phyloP scores from a whole-genome alignment of 2,888 invertebrate species.

The Phalera bucephala region DNA sequence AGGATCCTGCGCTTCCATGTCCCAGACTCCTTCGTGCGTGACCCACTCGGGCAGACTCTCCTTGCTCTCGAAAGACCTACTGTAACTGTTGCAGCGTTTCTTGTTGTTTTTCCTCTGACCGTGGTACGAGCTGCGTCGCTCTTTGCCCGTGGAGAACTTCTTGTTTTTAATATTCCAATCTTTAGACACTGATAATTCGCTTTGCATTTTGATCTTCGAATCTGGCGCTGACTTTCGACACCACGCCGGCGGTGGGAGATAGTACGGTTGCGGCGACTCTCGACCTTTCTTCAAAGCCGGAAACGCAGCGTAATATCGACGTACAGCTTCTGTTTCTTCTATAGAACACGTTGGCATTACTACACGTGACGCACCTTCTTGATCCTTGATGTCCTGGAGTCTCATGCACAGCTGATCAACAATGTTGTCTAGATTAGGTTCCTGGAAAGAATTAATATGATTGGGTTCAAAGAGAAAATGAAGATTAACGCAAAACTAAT shows the following conservation, averaged over 20 bases:
- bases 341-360: slow-evolving; percentile 79
- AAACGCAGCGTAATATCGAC: slow-evolving; percentile 90
- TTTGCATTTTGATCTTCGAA: slow-evolving; percentile 67
- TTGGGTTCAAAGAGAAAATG: too few species aligned
- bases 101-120: slow-evolving; percentile 61
- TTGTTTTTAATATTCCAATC: slow-evolving; percentile 67
- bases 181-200: slow-evolving; percentile 57
- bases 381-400: slow-evolving; percentile 86
- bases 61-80: slow-evolving; percentile 69
- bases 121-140: slow-evolving; percentile 72
- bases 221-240: slow-evolving; percentile 58
- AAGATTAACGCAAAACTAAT: too few species aligned
- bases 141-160: slow-evolving; percentile 62
- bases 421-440: slow-evolving; percentile 90
- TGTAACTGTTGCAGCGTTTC: slow-evolving; percentile 68
- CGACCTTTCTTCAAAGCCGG: slow-evolving; percentile 85
- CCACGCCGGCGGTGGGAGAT: slow-evolving; percentile 75
- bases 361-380: slow-evolving; percentile 66
- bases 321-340: slow-evolving; percentile 86
- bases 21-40: slow-evolving; percentile 78
- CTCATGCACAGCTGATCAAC: slow-evolving; percentile 92
- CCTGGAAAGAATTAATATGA: slow-evolving; percentile 78
- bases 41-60: slow-evolving; percentile 82
- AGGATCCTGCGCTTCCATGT: slow-evolving; percentile 75
- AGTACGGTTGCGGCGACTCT: slow-evolving; percentile 69